Base-by-base conservation (phyloP, 1,140 invertebrate genomes). In the Tetramorium alpestre region DNA sequence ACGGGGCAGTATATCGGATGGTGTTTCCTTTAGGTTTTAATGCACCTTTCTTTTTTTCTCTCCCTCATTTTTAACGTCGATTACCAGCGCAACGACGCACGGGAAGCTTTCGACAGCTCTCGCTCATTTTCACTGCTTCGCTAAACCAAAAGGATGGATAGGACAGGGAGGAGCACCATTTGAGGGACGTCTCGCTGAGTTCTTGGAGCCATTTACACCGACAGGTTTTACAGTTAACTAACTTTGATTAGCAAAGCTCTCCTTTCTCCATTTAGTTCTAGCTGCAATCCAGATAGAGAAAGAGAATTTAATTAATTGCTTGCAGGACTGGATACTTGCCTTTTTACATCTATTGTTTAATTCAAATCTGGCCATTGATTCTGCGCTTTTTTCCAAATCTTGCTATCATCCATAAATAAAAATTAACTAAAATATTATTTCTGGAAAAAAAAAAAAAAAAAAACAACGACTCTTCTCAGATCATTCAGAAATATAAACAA, bases 1-100 rank as follows among this genome's bases (percentile, higher is more conserved):
- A 94, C 94, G 87, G 85, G 90, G 88, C 89, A 94, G 86, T 93
- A 88, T 88, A 77, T 91, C 62, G 56, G 89, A 87, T 90, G 76
- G 86, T 51, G 1, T 88, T 86, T 64, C 49, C 51, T 65, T 81
- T 80, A 41, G 28, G 51, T 77, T 49, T 84, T 10, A 67, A 78
- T 65, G 49, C 44, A 64, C 58, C 41, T 70, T 13, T 80, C 38
- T 67, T 38, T 78, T 13, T 80, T 25, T 64, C 16, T 77, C 10
- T 22, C 58, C 49, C 18, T 6, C 33, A 33, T 6, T 80, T 54
- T 56, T 18, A 58, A 67, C 41, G 80, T 41, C 58, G 28, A 51
- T 82, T 67, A 62, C 38, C 25, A 56, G 69, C 85, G 13, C 70
- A 8, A 86, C 28, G 16, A 38, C 22, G 22, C 22, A 22, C 8